These are phyloP conservation scores for Cygnus atratus DNA, from an alignment of 2,113 vertebrate species.

Conservation along the genomic window DNA sequence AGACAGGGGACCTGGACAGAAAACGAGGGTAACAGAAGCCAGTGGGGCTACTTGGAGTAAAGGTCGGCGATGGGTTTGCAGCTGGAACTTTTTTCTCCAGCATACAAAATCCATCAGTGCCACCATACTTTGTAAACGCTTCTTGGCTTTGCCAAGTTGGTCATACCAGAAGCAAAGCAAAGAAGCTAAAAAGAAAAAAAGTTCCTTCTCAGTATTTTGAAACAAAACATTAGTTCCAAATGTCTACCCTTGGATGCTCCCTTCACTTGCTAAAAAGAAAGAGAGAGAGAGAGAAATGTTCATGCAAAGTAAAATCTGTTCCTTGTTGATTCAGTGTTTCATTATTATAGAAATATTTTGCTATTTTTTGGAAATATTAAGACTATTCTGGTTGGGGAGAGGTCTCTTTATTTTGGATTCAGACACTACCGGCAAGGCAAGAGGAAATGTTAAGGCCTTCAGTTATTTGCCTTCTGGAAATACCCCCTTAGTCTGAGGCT, in stretches of 20 bases:
- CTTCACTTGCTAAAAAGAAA: background rate
- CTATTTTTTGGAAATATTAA: background rate
- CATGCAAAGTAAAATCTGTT: background rate
- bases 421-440: background rate
- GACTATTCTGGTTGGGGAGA: background rate
- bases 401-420: background rate
- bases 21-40: background rate
- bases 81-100: background rate
- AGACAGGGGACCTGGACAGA: background rate
- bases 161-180: background rate
- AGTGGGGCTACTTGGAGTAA: background rate
- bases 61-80: background rate
- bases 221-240: background rate
- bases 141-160: background rate
- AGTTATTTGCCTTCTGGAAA: background rate
- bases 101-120: background rate
- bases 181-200: background rate
- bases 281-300: background rate
- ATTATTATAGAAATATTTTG: background rate
- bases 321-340: background rate
- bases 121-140: background rate
- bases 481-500: background rate
- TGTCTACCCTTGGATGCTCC: background rate
- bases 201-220: background rate
- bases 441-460: background rate